These are phyloP conservation scores for Ctenochaetus hawaiiensis DNA, from an alignment of 2,797 vertebrate genomes.

Conservation along the genomic window DNA sequence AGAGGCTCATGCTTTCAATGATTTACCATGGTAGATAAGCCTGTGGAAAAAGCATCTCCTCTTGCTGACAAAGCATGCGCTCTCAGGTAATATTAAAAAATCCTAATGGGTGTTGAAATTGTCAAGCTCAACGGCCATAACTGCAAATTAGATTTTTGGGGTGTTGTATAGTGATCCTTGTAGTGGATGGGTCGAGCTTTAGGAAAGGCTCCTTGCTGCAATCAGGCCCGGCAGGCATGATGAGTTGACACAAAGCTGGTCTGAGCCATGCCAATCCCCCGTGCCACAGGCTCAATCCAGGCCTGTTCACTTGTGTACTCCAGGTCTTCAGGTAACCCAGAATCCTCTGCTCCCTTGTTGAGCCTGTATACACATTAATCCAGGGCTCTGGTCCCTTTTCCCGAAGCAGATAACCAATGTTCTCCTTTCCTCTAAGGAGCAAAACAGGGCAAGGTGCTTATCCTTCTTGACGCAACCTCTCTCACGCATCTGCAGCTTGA, in stretches of 20 bases:
- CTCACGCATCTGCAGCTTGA: constrained; percentile 70
- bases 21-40: constrained; percentile 91
- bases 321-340: constrained; percentile 80
- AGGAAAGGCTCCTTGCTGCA: constrained; percentile 85
- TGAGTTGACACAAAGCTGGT: constrained; percentile 86
- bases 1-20: constrained; percentile 92
- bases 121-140: constrained; percentile 86
- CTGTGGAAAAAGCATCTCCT: constrained; percentile 82
- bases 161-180: constrained; percentile 87
- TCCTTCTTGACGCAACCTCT: constrained; percentile 65
- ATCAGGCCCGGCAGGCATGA: constrained; percentile 90
- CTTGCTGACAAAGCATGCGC: constrained; percentile 81
- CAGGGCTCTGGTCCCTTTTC: constrained; percentile 73
- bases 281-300: constrained; percentile 82
- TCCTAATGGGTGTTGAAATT: constrained; percentile 84
- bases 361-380: constrained; percentile 85
- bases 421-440: constrained; percentile 58
- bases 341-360: constrained; percentile 78
- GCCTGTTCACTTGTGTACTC: constrained; percentile 83
- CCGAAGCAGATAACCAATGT: constrained; percentile 65
- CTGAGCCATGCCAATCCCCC: constrained; percentile 83
- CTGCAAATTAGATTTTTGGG: constrained; percentile 88
- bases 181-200: constrained; percentile 74
- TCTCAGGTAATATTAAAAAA: constrained; percentile 80
- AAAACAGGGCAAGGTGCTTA: constrained; percentile 60